These are phyloP conservation scores for Scatophagus argus DNA, from an alignment of 2,113 vertebrate species.

Conservation along the genomic window DNA sequence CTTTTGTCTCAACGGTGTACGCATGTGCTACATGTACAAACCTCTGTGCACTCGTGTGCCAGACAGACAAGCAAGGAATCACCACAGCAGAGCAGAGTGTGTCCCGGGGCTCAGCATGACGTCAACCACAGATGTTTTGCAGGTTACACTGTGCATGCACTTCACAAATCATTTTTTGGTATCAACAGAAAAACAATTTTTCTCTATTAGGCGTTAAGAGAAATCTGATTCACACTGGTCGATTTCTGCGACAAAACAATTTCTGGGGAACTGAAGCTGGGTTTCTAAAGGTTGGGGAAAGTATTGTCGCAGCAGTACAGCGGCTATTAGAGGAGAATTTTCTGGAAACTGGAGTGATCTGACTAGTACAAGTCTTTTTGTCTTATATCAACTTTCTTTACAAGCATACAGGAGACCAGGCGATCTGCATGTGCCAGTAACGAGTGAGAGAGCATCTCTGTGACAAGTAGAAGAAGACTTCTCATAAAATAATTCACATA, in stretches of 20 bases:
- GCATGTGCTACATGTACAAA: not conserved
- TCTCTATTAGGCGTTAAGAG: not conserved
- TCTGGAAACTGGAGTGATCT: too few species aligned
- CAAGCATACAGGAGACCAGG: not conserved
- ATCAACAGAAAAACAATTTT: not conserved
- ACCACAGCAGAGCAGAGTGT: not conserved
- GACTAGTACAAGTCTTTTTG: too few species aligned
- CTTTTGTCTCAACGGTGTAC: not conserved
- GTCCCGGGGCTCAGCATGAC: not conserved
- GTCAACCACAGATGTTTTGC: not conserved
- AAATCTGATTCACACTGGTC: not conserved
- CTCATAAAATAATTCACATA: not conserved
- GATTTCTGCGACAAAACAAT: not conserved
- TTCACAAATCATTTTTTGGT: not conserved
- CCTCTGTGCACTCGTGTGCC: not conserved
- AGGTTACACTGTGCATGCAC: not conserved
- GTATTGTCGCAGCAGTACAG: not conserved
- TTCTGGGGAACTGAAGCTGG: not conserved
- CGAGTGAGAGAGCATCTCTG: not conserved
- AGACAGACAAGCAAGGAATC: not conserved
- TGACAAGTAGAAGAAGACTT: not conserved
- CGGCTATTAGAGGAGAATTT: not conserved
- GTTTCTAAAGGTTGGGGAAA: not conserved
- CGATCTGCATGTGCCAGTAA: not conserved
- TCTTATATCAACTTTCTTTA: not conserved